Conservation (phyloP, 1,140 invertebrate species). For the Yoshiicerus persimilis region DNA sequence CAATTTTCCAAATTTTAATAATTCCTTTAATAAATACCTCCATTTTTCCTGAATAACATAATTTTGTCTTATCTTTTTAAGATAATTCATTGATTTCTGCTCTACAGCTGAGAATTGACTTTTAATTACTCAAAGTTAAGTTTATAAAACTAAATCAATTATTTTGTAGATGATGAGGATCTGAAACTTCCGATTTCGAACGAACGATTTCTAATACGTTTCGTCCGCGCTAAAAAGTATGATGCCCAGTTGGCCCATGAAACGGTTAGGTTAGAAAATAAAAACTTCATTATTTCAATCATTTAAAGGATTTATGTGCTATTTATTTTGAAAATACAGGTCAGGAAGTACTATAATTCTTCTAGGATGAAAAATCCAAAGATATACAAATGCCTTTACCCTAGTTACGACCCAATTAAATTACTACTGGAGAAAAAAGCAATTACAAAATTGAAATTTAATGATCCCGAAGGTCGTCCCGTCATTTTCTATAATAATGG, state of each 20-base stretch:
- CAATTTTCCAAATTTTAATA: no score
- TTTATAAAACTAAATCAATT: no score
- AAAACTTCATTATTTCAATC: no score
- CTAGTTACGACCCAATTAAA: background rate
- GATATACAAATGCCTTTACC: background rate
- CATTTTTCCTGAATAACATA: no score
- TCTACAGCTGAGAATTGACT: no score
- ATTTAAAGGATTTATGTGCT: no score
- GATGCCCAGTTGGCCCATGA: background rate
- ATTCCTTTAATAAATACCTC: no score
- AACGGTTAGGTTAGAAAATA: background rate
- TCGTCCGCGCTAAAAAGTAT: background rate
- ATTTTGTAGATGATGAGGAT: background rate
- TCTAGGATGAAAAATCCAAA: background rate
- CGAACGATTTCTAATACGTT: background rate
- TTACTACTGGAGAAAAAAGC: background rate
- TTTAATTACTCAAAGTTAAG: no score
- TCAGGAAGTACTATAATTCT: background rate
- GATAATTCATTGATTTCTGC: no score
- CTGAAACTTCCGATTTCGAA: background rate
- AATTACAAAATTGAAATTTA: background rate
- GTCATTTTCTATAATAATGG: background rate
- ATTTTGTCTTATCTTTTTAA: no score
- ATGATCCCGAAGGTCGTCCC: background rate
- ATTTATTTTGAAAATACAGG: background rate